Base-by-base conservation (phyloP, 1,140 invertebrate genomes). In the Episyrphus balteatus region DNA sequence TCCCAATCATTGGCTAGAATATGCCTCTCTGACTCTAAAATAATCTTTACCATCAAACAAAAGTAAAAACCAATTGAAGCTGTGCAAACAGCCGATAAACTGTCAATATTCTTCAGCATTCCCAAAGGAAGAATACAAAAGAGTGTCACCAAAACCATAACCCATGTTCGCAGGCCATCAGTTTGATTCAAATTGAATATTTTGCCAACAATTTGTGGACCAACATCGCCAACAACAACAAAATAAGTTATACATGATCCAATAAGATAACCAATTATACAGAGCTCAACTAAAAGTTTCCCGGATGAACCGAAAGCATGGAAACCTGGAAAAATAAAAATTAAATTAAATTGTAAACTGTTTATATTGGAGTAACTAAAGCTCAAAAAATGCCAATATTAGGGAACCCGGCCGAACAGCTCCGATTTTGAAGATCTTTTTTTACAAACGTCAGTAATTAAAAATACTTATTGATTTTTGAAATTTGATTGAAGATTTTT, bases 181-280 rank as follows among this genome's bases (percentile, higher is more conserved):
- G 56, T 80, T 51, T 83, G 73, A 58, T 83, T 78, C 15, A 89
- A 74, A 36, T 81, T 76, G 40, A 91, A 77, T 44, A 90, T 72
- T 68, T 92, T 86, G 1, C 83, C 78, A 37, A 96, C 73, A 51
- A 98, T 91, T 55, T 85, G 82, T 49, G 94, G 92, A 12, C 90
- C 92, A 18, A 98, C 73, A 69, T 98, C 94, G 6, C 94, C 94
- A 50, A 98, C 88, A 11, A 98, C 91, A n/a, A 98, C 92, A 73
- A 96, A 92, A 64, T 93, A 98, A 9, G 93, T 93, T 47, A 98
- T 86, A 58, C 91, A 89, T 0, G 92, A 95, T 10, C 94, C 94
- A 61, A 97, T 75, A 41, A 97, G 73, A 61, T 95, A 94, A 3
- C 92, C 89, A 59, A 98, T 94, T 47, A 95, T 91, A 55, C 91